A percentile compares a stretch with the other conserved stretches of the same genome.
phyloP scores from a whole-genome alignment of 1,140 invertebrate species.

The Latrodectus geometricus region DNA sequence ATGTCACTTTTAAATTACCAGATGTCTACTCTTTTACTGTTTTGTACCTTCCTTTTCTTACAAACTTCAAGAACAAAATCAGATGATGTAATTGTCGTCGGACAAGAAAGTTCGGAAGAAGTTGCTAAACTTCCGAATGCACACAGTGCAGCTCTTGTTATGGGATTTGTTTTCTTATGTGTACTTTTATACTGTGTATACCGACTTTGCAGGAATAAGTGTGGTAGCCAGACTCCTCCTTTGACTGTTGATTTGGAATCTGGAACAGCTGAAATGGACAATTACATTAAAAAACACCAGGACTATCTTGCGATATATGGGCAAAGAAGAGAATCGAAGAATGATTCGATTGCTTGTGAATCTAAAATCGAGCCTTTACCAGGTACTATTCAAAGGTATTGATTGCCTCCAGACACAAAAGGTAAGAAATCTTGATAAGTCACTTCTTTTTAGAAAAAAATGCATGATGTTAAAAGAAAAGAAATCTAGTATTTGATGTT shows the following conservation, averaged over 20 bases:
- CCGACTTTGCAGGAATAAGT: conserved; percentile 17
- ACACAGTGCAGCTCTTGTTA: conserved; percentile 46
- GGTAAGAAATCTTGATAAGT: no score
- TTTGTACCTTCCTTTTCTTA: no score
- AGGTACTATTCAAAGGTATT: no score
- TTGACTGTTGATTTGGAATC: background rate
- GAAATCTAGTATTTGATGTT: no score
- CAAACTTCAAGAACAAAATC: background rate
- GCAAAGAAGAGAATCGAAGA: background rate
- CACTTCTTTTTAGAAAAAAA: no score
- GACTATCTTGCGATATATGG: conserved; percentile 44
- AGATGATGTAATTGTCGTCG: conserved; percentile 11
- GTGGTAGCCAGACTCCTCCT: background rate
- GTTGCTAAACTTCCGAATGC: conserved; percentile 24
- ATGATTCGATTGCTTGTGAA: background rate
- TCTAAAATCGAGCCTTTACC: background rate
- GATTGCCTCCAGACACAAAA: no score
- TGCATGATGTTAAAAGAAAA: no score
- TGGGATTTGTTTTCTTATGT: conserved; percentile 37
- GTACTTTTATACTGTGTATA: conserved; percentile 16
- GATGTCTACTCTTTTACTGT: no score
- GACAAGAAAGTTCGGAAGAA: background rate
- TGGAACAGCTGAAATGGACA: background rate
- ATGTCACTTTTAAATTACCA: no score
- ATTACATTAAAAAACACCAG: conserved; percentile 19